Evolutionary conservation across 92 coral and sea anemone species (phyloP), one percentile per base, ranked within the genome.

Genomic region (Hydrozoanthus gracilis): DNA sequence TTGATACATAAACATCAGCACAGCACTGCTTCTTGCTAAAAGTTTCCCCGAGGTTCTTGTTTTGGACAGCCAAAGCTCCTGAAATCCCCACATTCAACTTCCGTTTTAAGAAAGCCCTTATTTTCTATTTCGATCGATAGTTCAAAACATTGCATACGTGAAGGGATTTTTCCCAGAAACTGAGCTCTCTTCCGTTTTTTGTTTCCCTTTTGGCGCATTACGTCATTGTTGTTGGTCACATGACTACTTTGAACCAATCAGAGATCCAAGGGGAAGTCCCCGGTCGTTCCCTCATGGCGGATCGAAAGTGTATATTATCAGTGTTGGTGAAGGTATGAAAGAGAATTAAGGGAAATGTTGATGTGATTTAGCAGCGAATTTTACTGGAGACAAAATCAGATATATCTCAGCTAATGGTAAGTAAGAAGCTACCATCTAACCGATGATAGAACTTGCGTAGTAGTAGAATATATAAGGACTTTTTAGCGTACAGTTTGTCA

Each of bases 241-340:
- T 90, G 93, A 68, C 12, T 51, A 2, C 5, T 20, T 66, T 76
- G 10, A 72, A 13, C 93, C 91, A 90, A 90, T 90, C 79, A 90
- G 44, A 50, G 47, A 46, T 45, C 18, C 8, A 44, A 62, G 91
- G 93, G 93, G 93, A 83, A 87, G 93, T 76, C 91, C 93, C 90
- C 1, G 92, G 79, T 11, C 54, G 65, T 48, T 67, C 56, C 91
- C 86, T 85, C 50, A 74, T 74, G 79, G 79, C 62, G 79, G 79
- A 49, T 74, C 79, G 79, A 74, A 74, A 74, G 79, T 3, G 62
- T 74, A 74, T 74, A 73, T 74, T 74, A 48, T 74, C 61, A 46
- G 61, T 50, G 49, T 48, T 15, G 18, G 6, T 16, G 4, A 27
- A 2, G 60, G 13, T 51, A n/a, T 49, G 61, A 52, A 49, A 50